Base-by-base conservation (phyloP, 2,113 vertebrate species). In the Apaloderma vittatum region DNA sequence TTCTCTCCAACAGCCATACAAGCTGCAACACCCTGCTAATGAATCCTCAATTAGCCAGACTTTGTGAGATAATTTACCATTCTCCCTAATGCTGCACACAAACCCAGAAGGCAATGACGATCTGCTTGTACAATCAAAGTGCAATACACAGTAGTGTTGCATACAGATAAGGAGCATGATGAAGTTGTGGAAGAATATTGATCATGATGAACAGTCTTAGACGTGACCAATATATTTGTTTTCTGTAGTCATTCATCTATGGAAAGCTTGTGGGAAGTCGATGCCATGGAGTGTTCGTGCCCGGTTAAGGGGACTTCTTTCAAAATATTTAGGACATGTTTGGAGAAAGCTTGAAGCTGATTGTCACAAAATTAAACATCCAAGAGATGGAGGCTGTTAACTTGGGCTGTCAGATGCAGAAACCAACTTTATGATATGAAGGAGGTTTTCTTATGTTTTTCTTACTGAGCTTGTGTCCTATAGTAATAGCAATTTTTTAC, bases 111-210 rank as follows among this genome's bases (percentile, higher is more conserved):
- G 16, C 3, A 3, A 19, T 2, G 11, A 40, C 62, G n/a, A 40
- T 32, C 55, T 34, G 9, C 0, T 0, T 13, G 11, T 9, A 12
- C 24, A 76, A 51, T 13, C 12, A 9, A 57, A 73, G 55, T 49
- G 21, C 22, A 32, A 54, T 5, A 16, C 27, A 23, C 3, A 12
- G 22, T 4, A 30, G 16, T 3, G 6, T 15, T 57, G n/a, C 8
- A 13, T 48, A 55, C 7, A 86, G 65, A 13, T 15, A 61, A 81
- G n/a, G 11, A 70, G 8, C 16, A 11, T 4, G 8, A 70, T 24
- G 40, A 86, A 73, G 24, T 8, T 29, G 23, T 74, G 43, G 77
- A 84, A 62, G n/a, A 54, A 51, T 34, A 62, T 14, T 40, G 20
- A 11, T 62, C 24, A 21, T 23, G 36, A 66, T 32, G 15, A 74